A percentile compares a stretch with the other conserved stretches of the same genome.
Evolutionary conservation across 2,888 invertebrate genomes (phyloP).

Genomic region (Ormyrus rosae): DNA sequence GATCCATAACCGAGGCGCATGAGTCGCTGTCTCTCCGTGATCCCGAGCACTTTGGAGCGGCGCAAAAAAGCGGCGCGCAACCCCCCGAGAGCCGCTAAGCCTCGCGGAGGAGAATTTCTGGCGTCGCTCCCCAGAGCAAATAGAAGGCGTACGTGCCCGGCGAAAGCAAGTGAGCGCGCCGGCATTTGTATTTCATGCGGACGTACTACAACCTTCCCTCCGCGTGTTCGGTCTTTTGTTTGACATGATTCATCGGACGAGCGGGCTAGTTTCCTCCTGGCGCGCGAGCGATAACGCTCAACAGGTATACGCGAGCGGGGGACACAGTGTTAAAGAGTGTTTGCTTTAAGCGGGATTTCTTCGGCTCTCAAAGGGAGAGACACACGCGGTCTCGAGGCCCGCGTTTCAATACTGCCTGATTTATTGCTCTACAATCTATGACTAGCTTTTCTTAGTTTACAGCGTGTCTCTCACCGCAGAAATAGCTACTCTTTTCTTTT

Average conservation of each 20-base stretch:
- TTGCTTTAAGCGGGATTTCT: conserved; percentile 16
- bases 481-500: neutral
- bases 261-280: conserved; percentile 55
- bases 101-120: neutral
- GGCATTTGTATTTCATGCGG: conserved; percentile 1
- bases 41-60: neutral
- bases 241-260: conserved; percentile 71
- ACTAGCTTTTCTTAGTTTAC: too few relatives aligned
- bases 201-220: neutral
- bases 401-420: too few relatives aligned
- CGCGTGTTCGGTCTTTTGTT: conserved; percentile 71
- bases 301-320: neutral
- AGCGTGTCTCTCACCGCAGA: neutral
- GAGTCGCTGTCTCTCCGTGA: neutral
- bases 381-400: too few relatives aligned
- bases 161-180: conserved; percentile 42
- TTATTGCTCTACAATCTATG: too few relatives aligned
- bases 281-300: neutral
- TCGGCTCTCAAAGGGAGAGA: neutral
- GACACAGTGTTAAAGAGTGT: conserved; percentile 22
- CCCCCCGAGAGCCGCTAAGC: too few relatives aligned
- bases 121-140: conserved; percentile 34
- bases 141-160: conserved; percentile 43
- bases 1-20: conserved; percentile 39
- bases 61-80: too few relatives aligned